Evolutionary conservation across 2,113 vertebrate genomes (phyloP), one percentile per base, ranked within the genome.

Genomic region (Petromus typicus): DNA sequence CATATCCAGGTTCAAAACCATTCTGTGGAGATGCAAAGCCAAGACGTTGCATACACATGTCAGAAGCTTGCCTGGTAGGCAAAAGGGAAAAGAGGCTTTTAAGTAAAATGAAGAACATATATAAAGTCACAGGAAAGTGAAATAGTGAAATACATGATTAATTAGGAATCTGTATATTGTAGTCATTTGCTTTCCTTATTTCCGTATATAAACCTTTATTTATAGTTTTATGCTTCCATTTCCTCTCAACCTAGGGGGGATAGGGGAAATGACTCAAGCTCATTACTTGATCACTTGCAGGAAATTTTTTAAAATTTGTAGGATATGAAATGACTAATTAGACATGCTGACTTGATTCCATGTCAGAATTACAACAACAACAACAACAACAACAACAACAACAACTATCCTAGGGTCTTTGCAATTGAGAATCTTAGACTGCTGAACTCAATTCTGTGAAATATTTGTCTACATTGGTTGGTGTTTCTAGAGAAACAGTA

Each of bases 171-270:
- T 82, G 14, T 61, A n/a, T 40, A 34, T 81, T n/a, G 30, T 23
- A 57, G n/a, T 67, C 51, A n/a, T 79, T 84, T 93, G 12, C n/a
- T 85, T 85, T 89, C 11, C 45, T 87, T 85, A 64, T 66, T 90
- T 75, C 3, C 5, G 51, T 7, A 48, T 85, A 32, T 37, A 57
- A 69, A 93, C 43, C 37, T 37, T 59, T 59, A n/a, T 17, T 40
- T 67, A 20, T 87, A 92, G 0, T 59, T 86, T 64, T 66, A n/a
- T 59, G 17, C 25, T 86, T 34, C 48, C 27, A 59, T 10, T 79
- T 90, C 16, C 27, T 54, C 32, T 64, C 76, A 45, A 30, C 8
- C 30, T 45, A 73, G n/a, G n/a, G 34, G 1, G 14, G 0, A 5
- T 66, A n/a, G 8, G 3, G 13, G 6, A 25, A 69, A 7, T 37